These are phyloP conservation scores for Troilus luridus DNA, from an alignment of 2,888 invertebrate species.

Conservation along the genomic window DNA sequence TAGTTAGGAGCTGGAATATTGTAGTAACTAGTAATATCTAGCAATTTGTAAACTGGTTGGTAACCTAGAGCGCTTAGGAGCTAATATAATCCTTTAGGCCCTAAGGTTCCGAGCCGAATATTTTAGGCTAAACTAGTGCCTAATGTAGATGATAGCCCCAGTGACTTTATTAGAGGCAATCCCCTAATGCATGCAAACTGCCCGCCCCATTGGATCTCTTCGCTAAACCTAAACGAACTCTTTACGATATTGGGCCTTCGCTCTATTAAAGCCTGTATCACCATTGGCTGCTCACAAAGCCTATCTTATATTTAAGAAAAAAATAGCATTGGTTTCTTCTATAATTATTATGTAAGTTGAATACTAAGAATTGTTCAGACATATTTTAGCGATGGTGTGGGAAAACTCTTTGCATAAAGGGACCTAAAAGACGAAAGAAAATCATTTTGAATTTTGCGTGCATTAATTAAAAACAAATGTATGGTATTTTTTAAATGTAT, in stretches of 20 bases:
- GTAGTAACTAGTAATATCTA: background rate
- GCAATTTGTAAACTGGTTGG: background rate
- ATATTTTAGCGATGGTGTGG: no score
- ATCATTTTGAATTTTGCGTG: no score
- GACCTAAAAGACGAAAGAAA: no score
- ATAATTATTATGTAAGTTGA: no score
- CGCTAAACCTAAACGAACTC: background rate
- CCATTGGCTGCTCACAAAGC: background rate
- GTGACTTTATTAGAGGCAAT: background rate
- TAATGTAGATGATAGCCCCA: background rate
- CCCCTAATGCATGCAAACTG: slow-evolving; percentile 19
- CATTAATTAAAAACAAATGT: no score
- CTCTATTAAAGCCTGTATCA: background rate
- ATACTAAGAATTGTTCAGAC: no score
- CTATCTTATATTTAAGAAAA: no score
- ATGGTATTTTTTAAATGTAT: no score
- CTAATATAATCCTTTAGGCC: background rate
- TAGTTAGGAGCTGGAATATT: background rate
- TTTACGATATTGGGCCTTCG: background rate
- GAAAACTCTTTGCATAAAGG: no score
- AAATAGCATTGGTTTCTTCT: no score
- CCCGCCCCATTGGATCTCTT: background rate
- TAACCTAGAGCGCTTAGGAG: background rate
- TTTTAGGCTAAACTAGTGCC: background rate
- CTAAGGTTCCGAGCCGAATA: background rate